These are phyloP conservation scores for Chrysina gloriosa DNA, from an alignment of 2,888 invertebrate species.

Conservation along the genomic window DNA sequence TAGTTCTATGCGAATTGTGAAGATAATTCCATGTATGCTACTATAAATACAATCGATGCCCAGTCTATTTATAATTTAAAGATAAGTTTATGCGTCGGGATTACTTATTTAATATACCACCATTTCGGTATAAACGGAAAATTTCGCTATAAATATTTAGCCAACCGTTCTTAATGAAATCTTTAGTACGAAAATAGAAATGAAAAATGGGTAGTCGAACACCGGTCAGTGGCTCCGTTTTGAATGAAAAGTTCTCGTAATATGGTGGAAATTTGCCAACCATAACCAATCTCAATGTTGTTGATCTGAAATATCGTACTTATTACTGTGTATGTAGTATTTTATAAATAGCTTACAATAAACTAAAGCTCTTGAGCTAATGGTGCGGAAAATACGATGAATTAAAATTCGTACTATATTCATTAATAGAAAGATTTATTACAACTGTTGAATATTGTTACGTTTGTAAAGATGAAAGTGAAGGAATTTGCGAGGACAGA, in stretches of 20 bases:
- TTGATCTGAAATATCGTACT: constrained; percentile 14
- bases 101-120: too few relatives aligned
- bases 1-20: background rate
- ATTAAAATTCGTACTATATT: too few relatives aligned
- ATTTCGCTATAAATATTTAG: constrained; percentile 3
- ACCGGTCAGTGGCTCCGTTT: background rate
- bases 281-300: constrained; percentile 38
- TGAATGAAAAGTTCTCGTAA: constrained; percentile 32
- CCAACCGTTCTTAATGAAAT: constrained; percentile 15
- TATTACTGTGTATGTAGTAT: background rate
- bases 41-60: too few relatives aligned
- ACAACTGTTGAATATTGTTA: too few relatives aligned
- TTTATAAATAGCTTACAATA: constrained; percentile 8
- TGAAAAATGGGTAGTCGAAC: constrained; percentile 1
- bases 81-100: background rate
- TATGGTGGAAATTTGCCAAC: constrained; percentile 41
- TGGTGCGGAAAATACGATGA: too few relatives aligned
- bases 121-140: background rate
- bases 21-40: background rate
- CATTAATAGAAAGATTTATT: too few relatives aligned
- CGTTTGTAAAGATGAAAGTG: too few relatives aligned
- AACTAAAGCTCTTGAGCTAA: too few relatives aligned
- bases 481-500: too few relatives aligned
- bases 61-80: too few relatives aligned
- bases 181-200: constrained; percentile 4